Evolutionary conservation across 2,797 vertebrate species (phyloP).

Genomic region (Channallabes apus): DNA sequence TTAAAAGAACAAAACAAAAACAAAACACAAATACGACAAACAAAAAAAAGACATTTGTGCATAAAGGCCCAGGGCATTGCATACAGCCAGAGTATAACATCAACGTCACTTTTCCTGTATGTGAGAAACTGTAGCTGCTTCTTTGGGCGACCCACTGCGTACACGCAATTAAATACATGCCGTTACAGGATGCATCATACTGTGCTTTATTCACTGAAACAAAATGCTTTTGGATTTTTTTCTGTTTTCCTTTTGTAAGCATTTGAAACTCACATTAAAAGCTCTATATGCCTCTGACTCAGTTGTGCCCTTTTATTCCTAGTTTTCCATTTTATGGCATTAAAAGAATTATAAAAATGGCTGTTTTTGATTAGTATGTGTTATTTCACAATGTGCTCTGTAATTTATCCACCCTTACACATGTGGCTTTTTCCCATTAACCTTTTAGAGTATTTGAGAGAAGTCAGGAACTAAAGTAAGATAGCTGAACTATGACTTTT

Average conservation of each 20-base stretch:
- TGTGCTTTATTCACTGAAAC: constrained; percentile 60
- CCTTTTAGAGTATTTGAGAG: constrained; percentile 34
- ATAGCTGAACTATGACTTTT: constrained; percentile 46
- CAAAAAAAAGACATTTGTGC: constrained; percentile 21
- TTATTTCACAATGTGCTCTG: constrained; percentile 33
- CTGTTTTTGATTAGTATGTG: constrained; percentile 19
- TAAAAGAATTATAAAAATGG: constrained; percentile 32
- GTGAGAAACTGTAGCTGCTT: constrained; percentile 32
- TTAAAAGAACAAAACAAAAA: constrained; percentile 14
- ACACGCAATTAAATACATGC: constrained; percentile 70
- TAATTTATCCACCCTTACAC: constrained; percentile 21
- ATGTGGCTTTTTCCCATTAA: neutral
- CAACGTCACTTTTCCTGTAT: constrained; percentile 22
- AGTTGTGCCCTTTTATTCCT: constrained; percentile 39
- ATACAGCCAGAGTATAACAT: neutral
- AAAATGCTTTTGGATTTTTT: constrained; percentile 59
- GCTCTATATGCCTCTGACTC: constrained; percentile 21
- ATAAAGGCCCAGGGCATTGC: constrained; percentile 11
- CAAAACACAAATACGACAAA: neutral
- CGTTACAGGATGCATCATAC: constrained; percentile 56
- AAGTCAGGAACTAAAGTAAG: constrained; percentile 46
- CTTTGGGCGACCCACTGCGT: constrained; percentile 58
- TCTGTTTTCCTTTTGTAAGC: constrained; percentile 17
- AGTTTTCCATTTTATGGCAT: constrained; percentile 48
- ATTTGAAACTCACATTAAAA: constrained; percentile 53